Evolutionary conservation across 2,888 invertebrate species (phyloP).

Genomic region (Neoaliturus tenellus): DNA sequence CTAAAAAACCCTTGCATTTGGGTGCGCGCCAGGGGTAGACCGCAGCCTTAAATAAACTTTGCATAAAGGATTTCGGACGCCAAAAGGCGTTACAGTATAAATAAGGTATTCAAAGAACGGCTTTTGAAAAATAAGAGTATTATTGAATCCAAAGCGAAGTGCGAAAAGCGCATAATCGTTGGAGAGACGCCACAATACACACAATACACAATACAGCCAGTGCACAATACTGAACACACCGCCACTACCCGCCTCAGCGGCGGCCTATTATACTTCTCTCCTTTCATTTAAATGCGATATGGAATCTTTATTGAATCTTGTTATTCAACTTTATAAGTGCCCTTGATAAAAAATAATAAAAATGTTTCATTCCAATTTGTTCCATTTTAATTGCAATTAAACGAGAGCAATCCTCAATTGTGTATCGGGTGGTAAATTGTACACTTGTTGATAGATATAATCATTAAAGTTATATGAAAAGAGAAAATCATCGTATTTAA

Average conservation of each 20-base stretch:
- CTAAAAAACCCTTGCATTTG: too few relatives aligned
- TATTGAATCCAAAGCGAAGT: neutral
- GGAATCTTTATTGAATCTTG: neutral
- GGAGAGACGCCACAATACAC: neutral
- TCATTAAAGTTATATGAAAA: too few relatives aligned
- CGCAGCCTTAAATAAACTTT: too few relatives aligned
- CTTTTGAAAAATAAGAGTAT: neutral
- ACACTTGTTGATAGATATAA: too few relatives aligned
- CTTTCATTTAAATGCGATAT: conserved; percentile 7
- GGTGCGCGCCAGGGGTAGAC: too few relatives aligned
- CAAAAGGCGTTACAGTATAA: too few relatives aligned
- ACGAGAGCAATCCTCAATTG: too few relatives aligned
- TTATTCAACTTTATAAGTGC: neutral
- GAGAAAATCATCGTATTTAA: too few relatives aligned
- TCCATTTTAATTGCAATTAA: neutral
- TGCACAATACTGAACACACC: neutral
- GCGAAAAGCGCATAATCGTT: neutral
- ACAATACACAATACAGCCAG: neutral
- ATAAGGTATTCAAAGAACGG: too few relatives aligned
- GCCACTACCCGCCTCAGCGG: neutral
- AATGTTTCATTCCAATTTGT: neutral
- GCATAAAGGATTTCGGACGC: too few relatives aligned
- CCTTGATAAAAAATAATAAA: neutral
- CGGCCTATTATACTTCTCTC: neutral
- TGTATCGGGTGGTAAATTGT: too few relatives aligned